Conservation (phyloP, 92 coral and sea anemone species). For the Muricea muricata region DNA sequence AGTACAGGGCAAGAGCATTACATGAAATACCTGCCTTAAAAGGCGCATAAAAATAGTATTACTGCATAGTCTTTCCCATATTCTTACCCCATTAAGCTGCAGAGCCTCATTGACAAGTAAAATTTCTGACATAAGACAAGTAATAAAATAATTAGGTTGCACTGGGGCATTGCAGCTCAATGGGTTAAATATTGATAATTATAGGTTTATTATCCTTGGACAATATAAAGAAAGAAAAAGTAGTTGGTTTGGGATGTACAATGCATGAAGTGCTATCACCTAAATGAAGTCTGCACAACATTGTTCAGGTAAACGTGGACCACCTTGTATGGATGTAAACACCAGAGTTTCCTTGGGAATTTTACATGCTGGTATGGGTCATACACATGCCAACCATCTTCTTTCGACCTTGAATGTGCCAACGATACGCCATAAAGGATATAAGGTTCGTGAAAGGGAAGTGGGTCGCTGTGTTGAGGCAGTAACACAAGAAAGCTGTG, state of each 20-base stretch:
- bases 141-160: too few relatives aligned
- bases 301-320: constrained; percentile 36
- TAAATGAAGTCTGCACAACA: constrained; percentile 23
- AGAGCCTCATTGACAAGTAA: too few relatives aligned
- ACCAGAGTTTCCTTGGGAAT: constrained; percentile 26
- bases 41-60: too few relatives aligned
- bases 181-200: too few relatives aligned
- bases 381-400: constrained; percentile 20
- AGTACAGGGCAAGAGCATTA: too few relatives aligned
- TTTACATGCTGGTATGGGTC: constrained; percentile 28
- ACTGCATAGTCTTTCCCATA: too few relatives aligned
- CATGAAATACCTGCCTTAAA: too few relatives aligned
- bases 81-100: too few relatives aligned
- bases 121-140: too few relatives aligned
- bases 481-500: constrained; percentile 42
- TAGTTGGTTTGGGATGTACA: neutral
- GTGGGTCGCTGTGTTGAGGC: constrained; percentile 36
- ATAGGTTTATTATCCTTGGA: too few relatives aligned
- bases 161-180: too few relatives aligned
- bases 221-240: neutral
- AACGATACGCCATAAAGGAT: constrained; percentile 25
- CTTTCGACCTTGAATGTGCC: constrained; percentile 47
- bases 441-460: constrained; percentile 44
- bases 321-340: constrained; percentile 17
- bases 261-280: neutral